These are phyloP conservation scores for Elephas maximus DNA, from an alignment of 2,113 vertebrate species.

Conservation along the genomic window DNA sequence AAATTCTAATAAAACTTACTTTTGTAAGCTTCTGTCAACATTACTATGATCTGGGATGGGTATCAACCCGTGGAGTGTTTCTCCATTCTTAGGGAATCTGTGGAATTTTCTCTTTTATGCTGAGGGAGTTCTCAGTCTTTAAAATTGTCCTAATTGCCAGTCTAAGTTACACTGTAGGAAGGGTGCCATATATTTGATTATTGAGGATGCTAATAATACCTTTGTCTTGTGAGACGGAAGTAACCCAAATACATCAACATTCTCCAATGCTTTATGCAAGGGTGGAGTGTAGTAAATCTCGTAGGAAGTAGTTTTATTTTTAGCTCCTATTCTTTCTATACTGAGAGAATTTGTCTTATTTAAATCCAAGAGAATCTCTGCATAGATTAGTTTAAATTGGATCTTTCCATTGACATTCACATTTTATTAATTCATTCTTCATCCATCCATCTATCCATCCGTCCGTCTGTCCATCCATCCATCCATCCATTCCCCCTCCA, in stretches of 20 bases:
- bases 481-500: not conserved
- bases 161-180: not conserved
- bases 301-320: slow-evolving; percentile 61
- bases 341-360: slow-evolving; percentile 35
- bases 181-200: not conserved
- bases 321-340: not conserved
- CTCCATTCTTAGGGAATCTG: not conserved
- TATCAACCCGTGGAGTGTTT: not conserved
- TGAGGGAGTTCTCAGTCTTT: not conserved
- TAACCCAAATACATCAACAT: not conserved
- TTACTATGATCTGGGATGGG: not conserved
- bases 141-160: not conserved
- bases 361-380: slow-evolving; percentile 43
- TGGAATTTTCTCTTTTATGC: not conserved
- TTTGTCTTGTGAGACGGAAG: not conserved
- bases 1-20: not conserved
- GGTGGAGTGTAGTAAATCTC: not conserved
- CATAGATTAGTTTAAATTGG: not conserved
- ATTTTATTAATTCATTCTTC: slow-evolving; percentile 35
- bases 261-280: not conserved
- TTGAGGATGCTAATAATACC: not conserved
- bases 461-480: not conserved
- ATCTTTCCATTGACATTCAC: not conserved
- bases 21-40: not conserved
- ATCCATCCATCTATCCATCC: not conserved